Percentiles rank a stretch among this genome's conserved stretches.
phyloP scores from a whole-genome alignment of 2,888 invertebrate species.

The Troglohyphantes excavatus region DNA sequence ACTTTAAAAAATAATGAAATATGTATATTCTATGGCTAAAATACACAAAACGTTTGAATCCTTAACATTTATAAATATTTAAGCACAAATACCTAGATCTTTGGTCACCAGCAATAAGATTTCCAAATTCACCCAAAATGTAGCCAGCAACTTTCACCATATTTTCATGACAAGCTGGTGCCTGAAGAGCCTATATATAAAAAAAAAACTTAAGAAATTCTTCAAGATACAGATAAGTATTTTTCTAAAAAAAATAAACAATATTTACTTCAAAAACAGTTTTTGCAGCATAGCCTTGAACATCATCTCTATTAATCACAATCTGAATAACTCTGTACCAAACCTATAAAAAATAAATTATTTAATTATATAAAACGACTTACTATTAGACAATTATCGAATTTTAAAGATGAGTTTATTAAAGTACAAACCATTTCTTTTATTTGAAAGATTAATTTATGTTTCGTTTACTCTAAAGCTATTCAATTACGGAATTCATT shows the following conservation, averaged over 20 bases:
- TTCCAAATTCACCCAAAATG: constrained; percentile 99
- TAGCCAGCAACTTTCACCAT: constrained; percentile 99
- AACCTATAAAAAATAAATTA: constrained; percentile 81
- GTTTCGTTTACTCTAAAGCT: no score
- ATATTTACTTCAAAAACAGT: constrained; percentile 94
- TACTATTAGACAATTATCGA: no score
- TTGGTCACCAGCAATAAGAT: constrained; percentile 99
- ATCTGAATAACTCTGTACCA: constrained; percentile 99
- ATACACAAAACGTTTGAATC: not conserved
- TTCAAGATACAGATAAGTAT: not conserved
- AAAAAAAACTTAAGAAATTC: not conserved
- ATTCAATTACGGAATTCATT: no score
- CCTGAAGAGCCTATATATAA: constrained; percentile 92
- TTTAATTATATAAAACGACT: no score
- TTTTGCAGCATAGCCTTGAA: constrained; percentile 99
- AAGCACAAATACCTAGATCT: constrained; percentile 86
- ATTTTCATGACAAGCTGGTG: constrained; percentile 99
- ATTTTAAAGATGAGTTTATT: no score
- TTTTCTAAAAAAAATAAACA: not conserved
- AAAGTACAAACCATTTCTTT: no score
- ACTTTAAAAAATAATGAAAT: not conserved
- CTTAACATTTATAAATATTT: not conserved
- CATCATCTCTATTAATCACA: constrained; percentile 99
- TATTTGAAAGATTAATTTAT: no score
- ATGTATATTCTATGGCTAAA: not conserved